Evolutionary conservation across 2,888 invertebrate genomes (phyloP).

Genomic region (Caenorhabditis sp.): DNA sequence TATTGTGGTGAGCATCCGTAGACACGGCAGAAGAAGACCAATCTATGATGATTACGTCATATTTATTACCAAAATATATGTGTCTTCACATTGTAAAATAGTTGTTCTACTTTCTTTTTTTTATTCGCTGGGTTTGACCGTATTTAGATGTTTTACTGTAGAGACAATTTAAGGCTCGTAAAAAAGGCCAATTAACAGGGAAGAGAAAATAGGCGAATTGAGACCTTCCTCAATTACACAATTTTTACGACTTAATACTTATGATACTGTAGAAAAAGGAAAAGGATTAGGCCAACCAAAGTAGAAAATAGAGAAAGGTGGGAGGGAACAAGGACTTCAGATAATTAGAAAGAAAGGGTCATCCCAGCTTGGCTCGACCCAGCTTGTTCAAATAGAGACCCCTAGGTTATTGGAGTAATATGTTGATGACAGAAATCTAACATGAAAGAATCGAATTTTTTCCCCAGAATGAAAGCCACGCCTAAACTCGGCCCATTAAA

Average conservation of each 20-base stretch:
- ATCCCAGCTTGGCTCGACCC: too few species aligned
- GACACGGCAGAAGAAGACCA: background rate
- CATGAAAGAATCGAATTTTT: too few species aligned
- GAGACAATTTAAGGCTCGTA: background rate
- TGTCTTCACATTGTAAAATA: background rate
- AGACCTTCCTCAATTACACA: conserved; percentile 6
- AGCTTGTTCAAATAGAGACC: too few species aligned
- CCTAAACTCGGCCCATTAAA: too few species aligned
- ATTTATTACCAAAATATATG: background rate
- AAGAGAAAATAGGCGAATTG: too few species aligned
- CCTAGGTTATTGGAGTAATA: too few species aligned
- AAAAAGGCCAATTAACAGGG: background rate
- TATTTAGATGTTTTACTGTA: background rate
- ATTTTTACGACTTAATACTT: conserved; percentile 3
- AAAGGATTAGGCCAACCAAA: background rate
- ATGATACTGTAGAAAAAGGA: background rate
- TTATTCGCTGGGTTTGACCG: too few species aligned
- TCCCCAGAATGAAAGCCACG: too few species aligned
- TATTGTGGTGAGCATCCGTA: background rate
- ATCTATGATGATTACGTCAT: background rate
- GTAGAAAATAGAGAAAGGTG: background rate
- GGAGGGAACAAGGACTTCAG: background rate
- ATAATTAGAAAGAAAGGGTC: background rate
- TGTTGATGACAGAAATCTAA: too few species aligned
- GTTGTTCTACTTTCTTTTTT: background rate